Evolutionary conservation across 2,113 vertebrate genomes (phyloP).

Genomic region (Poeciliopsis occidentalis): DNA sequence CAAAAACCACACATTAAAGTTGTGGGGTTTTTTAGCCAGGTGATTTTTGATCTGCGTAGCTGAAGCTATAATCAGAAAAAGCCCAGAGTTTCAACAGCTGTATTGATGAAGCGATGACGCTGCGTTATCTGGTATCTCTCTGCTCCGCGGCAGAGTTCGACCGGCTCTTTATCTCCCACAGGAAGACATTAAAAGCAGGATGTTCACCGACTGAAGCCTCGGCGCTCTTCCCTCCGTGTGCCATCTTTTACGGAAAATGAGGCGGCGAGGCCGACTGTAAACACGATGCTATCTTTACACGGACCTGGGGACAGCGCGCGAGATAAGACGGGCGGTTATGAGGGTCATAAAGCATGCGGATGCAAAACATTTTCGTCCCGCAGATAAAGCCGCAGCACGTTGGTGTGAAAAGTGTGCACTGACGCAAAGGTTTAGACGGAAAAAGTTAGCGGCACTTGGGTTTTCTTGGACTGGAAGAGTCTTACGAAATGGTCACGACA

Average conservation of each 20-base stretch:
- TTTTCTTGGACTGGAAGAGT: no score
- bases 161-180: conserved; percentile 49
- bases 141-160: conserved; percentile 18
- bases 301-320: background rate
- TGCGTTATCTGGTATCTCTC: conserved; percentile 44
- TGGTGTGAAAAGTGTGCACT: background rate
- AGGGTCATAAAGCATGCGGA: background rate
- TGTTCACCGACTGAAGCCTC: conserved; percentile 43
- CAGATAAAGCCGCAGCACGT: background rate
- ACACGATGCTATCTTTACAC: conserved; percentile 46
- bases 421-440: no score
- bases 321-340: conserved; percentile 15
- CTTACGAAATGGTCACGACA: no score
- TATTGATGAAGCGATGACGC: conserved; percentile 16
- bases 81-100: conserved; percentile 19
- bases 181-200: conserved; percentile 71
- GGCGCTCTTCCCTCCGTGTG: conserved; percentile 48
- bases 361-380: background rate
- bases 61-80: background rate
- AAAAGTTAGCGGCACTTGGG: background rate
- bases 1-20: background rate
- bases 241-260: conserved; percentile 20
- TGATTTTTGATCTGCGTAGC: background rate
- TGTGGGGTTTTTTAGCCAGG: background rate
- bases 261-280: conserved; percentile 26